Evolutionary conservation across 2,888 invertebrate genomes (phyloP), one percentile per base, ranked within the genome.

Genomic region (Cecidostiba fungosa): DNA sequence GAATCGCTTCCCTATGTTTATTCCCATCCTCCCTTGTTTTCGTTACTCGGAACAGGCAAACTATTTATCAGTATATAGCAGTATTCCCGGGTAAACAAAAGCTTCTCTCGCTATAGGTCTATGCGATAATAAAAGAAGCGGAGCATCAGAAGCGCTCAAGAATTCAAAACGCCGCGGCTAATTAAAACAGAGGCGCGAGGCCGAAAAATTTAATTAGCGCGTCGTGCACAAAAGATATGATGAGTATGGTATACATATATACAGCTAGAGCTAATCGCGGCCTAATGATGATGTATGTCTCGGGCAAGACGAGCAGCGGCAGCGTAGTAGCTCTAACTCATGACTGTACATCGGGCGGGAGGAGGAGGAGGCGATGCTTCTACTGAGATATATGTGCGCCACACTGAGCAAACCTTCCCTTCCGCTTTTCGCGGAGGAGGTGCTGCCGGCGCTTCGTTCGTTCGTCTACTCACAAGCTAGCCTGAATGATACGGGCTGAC

Each of bases 201-300:
- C 54, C 36, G 59, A 80, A 66, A 80, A 80, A 72, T 80, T 73
- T 80, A 80, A 80, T 80, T 80, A 73, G 59, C 32, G 66, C 19
- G 23, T 23, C 26, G 62, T 62, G 23, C 62, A 16, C 66, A 62
- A 62, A 50, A 39, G 47, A 74, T n/a, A n/a, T n/a, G n/a, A n/a
- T 12, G 29, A 8, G 26, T n/a, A 23, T 29, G 36, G 12, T 0
- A 19, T 16, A 19, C 19, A 19, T 50, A 47, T 50, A 4, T 29
- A 23, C 74, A 14, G 36, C n/a, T 23, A 59, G 14, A 59, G 54
- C 54, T 16, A 32, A 77, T 23, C 79, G 6, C 8, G 36, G 16
- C 36, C 83, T 84, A 84, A 84, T 74, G 79, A 85, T 80, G 84
- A 85, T 80, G 69, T 59, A 85, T 76, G 74, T 59, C 29, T 29